Evolutionary conservation across 1,140 invertebrate genomes (phyloP), one percentile per base, ranked within the genome.

Genomic region (Agraylea sexmaculata): DNA sequence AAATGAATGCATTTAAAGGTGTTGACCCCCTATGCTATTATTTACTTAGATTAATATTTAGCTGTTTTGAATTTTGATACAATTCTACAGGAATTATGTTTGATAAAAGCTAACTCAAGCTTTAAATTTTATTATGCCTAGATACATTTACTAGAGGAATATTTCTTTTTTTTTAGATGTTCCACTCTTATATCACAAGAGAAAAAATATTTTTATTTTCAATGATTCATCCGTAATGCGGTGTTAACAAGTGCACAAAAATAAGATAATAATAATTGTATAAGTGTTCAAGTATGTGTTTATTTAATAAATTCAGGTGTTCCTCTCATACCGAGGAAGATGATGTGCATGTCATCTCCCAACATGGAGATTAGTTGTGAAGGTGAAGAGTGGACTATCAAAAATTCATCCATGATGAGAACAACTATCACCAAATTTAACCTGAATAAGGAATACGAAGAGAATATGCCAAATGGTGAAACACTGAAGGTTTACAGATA

Each of bases 301-400:
- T n/a, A n/a, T 37, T 46, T 33, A 17, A 49, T 52, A 16, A 13
- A 13, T 35, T 11, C 18, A 66, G 62, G 62, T 53, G 60, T 64
- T 8, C 74, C 73, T 21, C 77, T 62, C 40, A 63, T 77, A 49
- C 66, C 66, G 3, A 59, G 74, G 44, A 75, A 76, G 62, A 71
- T 77, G 69, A 75, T 78, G 70, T 48, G 52, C 13, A 55, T 70
- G 51, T 66, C 72, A 29, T 71, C 64, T 45, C 74, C 75, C 20
- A 53, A 60, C 21, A 59, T 78, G 54, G 69, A 75, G 57, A 71
- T 78, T 30, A 54, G 55, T 7, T 52, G 66, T 23, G 56, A 73
- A 34, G 64, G 64, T 28, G 66, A 71, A n/a, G 57, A 60, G 42
- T 75, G 73, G 71, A 65, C 60, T 0, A 67, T 77, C 18, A 71